These are phyloP conservation scores for Alloplasta piceator DNA, from an alignment of 2,888 invertebrate species.

Conservation along the genomic window DNA sequence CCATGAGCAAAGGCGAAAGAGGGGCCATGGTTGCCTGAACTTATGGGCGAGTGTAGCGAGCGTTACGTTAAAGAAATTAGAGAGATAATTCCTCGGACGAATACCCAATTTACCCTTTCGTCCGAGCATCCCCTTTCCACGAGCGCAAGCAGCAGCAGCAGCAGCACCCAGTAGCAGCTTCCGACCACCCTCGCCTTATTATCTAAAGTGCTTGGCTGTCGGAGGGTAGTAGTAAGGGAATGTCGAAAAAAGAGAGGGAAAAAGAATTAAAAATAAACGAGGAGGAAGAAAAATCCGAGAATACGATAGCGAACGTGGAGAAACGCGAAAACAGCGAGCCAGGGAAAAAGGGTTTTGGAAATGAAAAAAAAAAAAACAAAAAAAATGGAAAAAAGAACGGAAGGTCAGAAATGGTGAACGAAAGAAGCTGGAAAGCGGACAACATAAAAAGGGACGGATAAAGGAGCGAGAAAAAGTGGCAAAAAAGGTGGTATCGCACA, in stretches of 20 bases:
- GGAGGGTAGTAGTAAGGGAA: conserved; percentile 58
- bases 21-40: conserved; percentile 35
- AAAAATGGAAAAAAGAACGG: conserved; percentile 42
- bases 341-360: neutral
- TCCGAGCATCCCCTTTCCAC: conserved; percentile 69
- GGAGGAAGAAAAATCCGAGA: conserved; percentile 63
- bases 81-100: conserved; percentile 83
- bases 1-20: conserved; percentile 4
- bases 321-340: conserved; percentile 47
- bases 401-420: conserved; percentile 53
- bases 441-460: conserved; percentile 49
- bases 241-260: conserved; percentile 59
- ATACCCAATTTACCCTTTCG: conserved; percentile 83
- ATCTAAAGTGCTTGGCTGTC: conserved; percentile 82
- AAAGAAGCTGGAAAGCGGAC: conserved; percentile 45
- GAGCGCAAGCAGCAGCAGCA: conserved; percentile 43
- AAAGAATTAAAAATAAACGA: conserved; percentile 43
- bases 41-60: conserved; percentile 51
- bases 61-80: conserved; percentile 87
- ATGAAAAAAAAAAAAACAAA: conserved; percentile 19
- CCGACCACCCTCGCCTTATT: conserved; percentile 81
- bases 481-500: conserved; percentile 54
- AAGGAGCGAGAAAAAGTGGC: conserved; percentile 62
- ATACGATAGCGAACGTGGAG: conserved; percentile 70
- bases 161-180: conserved; percentile 58